Percentiles rank a stretch among this genome's conserved stretches.
phyloP scores from a whole-genome alignment of 2,888 invertebrate species.

The Pollenia labialis region DNA sequence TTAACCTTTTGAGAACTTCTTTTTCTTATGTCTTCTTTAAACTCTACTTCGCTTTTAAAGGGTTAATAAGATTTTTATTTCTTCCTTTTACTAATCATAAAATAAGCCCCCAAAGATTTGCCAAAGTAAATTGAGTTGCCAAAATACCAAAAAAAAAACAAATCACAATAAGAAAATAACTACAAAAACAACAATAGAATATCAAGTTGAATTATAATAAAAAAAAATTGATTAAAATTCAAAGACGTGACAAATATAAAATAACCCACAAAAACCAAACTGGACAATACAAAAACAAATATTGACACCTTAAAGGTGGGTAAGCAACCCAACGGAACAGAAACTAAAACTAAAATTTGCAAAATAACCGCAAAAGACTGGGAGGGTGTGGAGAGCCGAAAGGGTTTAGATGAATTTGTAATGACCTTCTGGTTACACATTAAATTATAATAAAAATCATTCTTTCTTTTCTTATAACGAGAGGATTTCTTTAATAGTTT shows the following conservation, averaged over 20 bases:
- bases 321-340: background rate
- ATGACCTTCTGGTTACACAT: constrained; percentile 9
- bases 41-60: no score
- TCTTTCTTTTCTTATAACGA: background rate
- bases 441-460: constrained; percentile 38
- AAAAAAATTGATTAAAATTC: constrained; percentile 47
- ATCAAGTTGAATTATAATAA: constrained; percentile 6
- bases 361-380: background rate
- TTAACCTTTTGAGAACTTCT: background rate
- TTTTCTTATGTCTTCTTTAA: no score
- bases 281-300: constrained; percentile 12
- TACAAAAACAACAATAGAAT: background rate
- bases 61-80: no score
- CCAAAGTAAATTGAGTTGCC: constrained; percentile 6
- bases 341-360: background rate
- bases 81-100: constrained; percentile 1
- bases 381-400: background rate
- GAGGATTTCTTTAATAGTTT: background rate
- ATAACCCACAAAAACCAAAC: background rate
- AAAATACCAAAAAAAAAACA: background rate
- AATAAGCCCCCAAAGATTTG: constrained; percentile 1
- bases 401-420: constrained; percentile 32
- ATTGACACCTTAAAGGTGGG: constrained; percentile 17
- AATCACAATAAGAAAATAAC: background rate
- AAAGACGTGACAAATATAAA: constrained; percentile 28